Percentiles rank a stretch among this genome's conserved stretches.
These are phyloP conservation scores for Lasioglossum marginatum DNA, from an alignment of 2,888 invertebrate genomes.

Conservation along the genomic window DNA sequence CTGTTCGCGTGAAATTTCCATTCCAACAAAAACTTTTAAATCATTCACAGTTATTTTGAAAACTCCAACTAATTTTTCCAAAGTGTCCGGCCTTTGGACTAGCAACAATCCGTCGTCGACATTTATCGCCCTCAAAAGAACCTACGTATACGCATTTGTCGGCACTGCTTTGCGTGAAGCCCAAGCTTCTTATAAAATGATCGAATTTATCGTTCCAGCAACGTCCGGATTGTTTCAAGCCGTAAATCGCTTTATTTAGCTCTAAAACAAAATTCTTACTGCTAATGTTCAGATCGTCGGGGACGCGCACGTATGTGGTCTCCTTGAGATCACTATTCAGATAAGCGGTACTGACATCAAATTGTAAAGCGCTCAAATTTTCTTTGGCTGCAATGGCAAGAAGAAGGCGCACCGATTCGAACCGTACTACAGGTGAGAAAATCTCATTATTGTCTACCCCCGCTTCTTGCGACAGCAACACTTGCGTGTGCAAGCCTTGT, in stretches of 20 bases:
- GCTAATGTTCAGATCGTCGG: not conserved
- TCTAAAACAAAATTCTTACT: not conserved
- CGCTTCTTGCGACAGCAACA: too few species aligned
- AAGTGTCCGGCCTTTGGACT: too few species aligned
- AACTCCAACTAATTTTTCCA: too few species aligned
- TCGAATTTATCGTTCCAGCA: constrained; percentile 2
- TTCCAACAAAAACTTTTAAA: not conserved
- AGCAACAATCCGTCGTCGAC: constrained; percentile 3
- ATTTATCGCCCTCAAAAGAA: not conserved
- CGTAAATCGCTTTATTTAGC: constrained; percentile 1
- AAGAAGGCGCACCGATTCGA: too few species aligned
- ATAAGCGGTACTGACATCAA: too few species aligned
- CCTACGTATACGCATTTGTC: not conserved
- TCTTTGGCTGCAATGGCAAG: too few species aligned
- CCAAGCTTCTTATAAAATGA: not conserved
- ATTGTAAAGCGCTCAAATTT: too few species aligned
- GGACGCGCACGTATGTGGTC: not conserved
- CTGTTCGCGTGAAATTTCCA: not conserved
- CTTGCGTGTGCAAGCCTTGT: too few species aligned
- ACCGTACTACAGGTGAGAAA: too few species aligned
- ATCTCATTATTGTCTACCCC: too few species aligned
- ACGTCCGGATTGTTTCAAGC: not conserved
- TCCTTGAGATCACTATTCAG: too few species aligned
- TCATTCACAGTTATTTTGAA: not conserved
- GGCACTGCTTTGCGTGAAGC: not conserved